A percentile compares a stretch with the other conserved stretches of the same genome.
These are phyloP conservation scores for Pemphigus obesinymphae DNA, from an alignment of 1,140 invertebrate genomes.

Conservation along the genomic window DNA sequence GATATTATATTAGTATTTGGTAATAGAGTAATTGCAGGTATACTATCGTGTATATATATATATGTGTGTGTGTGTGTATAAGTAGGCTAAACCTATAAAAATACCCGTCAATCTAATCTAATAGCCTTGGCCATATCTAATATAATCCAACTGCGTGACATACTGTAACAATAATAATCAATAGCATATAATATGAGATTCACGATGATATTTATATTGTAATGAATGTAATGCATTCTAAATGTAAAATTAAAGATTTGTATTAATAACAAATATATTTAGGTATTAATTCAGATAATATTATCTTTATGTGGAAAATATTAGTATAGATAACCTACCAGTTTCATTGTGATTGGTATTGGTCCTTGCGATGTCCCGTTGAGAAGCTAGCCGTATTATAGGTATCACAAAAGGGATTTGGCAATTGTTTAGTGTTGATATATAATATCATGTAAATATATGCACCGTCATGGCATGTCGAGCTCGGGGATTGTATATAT, in stretches of 20 bases:
- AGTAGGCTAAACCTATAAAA: no score
- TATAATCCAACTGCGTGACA: background rate
- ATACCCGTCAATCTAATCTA: background rate
- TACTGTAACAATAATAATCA: background rate
- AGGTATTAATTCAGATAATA: background rate
- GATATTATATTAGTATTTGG: no score
- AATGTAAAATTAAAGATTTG: background rate
- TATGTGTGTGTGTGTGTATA: no score
- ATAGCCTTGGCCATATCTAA: background rate
- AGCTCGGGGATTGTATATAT: no score
- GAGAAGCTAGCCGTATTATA: no score
- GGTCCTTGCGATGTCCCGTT: background rate
- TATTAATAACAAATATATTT: background rate
- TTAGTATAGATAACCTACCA: background rate
- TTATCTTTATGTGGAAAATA: background rate
- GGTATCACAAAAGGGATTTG: background rate
- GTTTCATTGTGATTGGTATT: background rate
- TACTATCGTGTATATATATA: no score
- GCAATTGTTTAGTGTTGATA: background rate
- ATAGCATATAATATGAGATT: no score
- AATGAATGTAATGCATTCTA: background rate
- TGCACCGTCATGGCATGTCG: background rate
- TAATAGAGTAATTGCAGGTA: no score
- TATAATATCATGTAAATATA: background rate
- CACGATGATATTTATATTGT: background rate